Conservation (phyloP, 1,140 invertebrate species). For the Hesperophylax magnus region DNA sequence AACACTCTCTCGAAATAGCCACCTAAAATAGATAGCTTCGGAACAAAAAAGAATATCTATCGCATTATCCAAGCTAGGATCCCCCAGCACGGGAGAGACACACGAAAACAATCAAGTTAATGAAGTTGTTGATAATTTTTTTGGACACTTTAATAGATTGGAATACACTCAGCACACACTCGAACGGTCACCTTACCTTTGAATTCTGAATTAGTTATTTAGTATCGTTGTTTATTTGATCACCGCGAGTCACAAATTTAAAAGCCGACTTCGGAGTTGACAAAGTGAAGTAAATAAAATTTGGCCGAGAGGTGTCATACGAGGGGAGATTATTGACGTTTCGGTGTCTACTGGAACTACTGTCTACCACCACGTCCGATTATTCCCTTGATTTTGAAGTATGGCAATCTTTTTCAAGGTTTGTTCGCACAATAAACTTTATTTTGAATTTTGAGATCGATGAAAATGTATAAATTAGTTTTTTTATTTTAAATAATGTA, state of each 20-base stretch:
- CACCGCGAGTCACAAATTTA: neutral
- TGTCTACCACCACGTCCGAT: constrained; percentile 29
- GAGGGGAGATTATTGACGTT: constrained; percentile 46
- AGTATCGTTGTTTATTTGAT: neutral
- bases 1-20: too few relatives aligned
- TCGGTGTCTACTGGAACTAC: neutral
- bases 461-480: too few relatives aligned
- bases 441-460: too few relatives aligned
- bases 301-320: constrained; percentile 33
- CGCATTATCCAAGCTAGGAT: constrained; percentile 19
- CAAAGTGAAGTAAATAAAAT: constrained; percentile 36
- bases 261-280: constrained; percentile 2
- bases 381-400: too few relatives aligned
- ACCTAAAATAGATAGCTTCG: constrained; percentile 13
- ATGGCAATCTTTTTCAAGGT: too few relatives aligned
- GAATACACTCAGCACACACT: neutral
- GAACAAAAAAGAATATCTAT: constrained; percentile 3
- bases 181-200: neutral
- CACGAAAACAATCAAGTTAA: constrained; percentile 22
- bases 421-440: too few relatives aligned
- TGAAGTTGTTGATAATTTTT: constrained; percentile 28
- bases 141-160: neutral
- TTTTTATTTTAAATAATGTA: too few relatives aligned
- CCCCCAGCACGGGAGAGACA: neutral
- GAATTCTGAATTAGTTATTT: neutral